Evolutionary conservation across 2,888 invertebrate species (phyloP), one percentile per base, ranked within the genome.

Genomic region (Serrognathus titanus): DNA sequence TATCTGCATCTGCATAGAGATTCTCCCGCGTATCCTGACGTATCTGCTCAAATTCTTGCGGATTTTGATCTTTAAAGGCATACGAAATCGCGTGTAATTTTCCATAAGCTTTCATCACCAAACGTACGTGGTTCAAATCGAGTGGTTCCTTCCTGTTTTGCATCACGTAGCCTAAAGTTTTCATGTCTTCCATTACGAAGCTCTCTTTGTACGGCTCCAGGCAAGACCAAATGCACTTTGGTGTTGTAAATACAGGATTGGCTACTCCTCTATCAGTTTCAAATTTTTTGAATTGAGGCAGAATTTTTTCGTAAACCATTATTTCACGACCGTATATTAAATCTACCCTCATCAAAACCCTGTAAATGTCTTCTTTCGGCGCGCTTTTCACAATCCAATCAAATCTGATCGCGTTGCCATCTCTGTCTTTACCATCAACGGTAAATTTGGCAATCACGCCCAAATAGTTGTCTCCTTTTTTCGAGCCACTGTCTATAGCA

Each of bases 81-180:
- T 67, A 71, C 0, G 68, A 71, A 9, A 71, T 51, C 1, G 71
- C 66, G 54, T 73, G 73, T 8, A 69, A 62, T 48, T 63, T 65
- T 7, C 66, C 73, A 48, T 71, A 67, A 16, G 68, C 66, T 39
- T 61, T 63, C 53, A 71, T 56, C 6, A 68, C 68, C 6, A 72
- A 40, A 9, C 55, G 49, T n/a, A 64, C 64, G 47, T 70, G 70
- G n/a, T 68, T 48, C 6, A 64, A 66, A 60, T 71, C 66, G 47
- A 73, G 49, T 4, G 64, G 59, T 45, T 62, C 51, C 8, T 46
- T 53, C 16, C 58, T 57, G 47, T 65, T 52, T 11, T 55, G 60
- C 56, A 63, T 58, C 12, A 69, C 57, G 57, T 63, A 69, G 13
- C 69, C 72, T n/a, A 36, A 36, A 1, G 56, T 43, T 49, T 68